Base-by-base conservation (phyloP, 2,888 invertebrate genomes). In the Notodonta ziczac region DNA sequence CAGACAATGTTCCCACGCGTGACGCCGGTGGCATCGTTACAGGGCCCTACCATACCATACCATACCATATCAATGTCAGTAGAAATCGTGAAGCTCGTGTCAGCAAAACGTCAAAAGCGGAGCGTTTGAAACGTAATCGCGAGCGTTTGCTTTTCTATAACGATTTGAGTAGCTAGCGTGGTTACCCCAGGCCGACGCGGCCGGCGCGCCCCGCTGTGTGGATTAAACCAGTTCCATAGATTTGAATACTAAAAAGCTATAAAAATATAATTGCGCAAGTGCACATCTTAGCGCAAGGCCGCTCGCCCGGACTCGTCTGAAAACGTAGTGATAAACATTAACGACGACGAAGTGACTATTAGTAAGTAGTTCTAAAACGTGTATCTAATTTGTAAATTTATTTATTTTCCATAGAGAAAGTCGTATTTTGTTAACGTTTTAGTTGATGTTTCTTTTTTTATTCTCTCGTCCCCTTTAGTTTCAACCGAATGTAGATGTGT, bases 401-500 rank as follows among this genome's bases (percentile, higher is more conserved):
- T 91, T 89, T 90, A 91, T 92, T 93, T 92, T 93, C 91, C 87
- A 93, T 93, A 93, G 93, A 93, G 90, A 93, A 93, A 89, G 90
- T 90, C 83, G 93, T 93, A 93, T 93, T 93, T 93, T 93, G 92
- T 93, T 93, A 93, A 93, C 91, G 93, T 93, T 93, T 90, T 93
- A 93, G 93, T 93, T 93, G 92, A 92, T 93, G 89, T 91, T 93
- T 90, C 83, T 81, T 83, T 81, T 83, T 78, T 81, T 87, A 88
- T 89, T 88, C 83, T 90, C 87, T 89, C 86, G 84, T 82, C 84
- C 86, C 90, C 82, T 78, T 75, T 90, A 91, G 91, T 88, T 90
- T 90, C 90, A 90, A 88, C 90, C 85, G 89, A 88, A 82, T 86
- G 91, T 93, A 93, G 93, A 86, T 87, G 82, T 84, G 83, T 93